These are phyloP conservation scores for Notothenia rossii DNA, from an alignment of 2,113 vertebrate genomes.

Conservation along the genomic window DNA sequence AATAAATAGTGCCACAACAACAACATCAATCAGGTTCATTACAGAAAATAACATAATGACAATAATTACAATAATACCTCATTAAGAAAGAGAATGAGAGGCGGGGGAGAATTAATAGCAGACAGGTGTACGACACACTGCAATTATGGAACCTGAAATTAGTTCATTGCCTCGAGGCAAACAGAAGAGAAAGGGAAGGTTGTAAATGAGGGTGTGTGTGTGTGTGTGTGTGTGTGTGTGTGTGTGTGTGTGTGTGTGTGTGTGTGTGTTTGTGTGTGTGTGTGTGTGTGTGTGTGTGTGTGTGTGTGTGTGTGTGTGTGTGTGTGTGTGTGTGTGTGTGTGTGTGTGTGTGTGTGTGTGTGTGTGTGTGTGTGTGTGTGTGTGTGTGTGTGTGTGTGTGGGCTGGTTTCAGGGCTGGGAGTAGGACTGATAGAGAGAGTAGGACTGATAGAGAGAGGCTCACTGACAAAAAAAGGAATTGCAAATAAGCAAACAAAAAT, in stretches of 20 bases:
- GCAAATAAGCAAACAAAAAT: slow-evolving; percentile 98
- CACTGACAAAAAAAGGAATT: slow-evolving; percentile 87
- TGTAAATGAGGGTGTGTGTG: slow-evolving; percentile 49
- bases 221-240: slow-evolving; percentile 36
- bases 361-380: slow-evolving; percentile 38
- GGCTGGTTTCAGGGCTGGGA: slow-evolving; percentile 55
- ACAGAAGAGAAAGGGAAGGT: slow-evolving; percentile 72
- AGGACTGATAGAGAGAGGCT: slow-evolving; percentile 61
- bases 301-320: slow-evolving; percentile 36
- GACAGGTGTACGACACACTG: slow-evolving; percentile 99
- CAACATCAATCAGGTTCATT: slow-evolving; percentile 86
- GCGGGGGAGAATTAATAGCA: slow-evolving; percentile 91
- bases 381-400: slow-evolving; percentile 21
- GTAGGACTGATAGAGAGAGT: slow-evolving; percentile 62
- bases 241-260: slow-evolving; percentile 23
- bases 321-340: slow-evolving; percentile 42
- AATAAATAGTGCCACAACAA: slow-evolving; percentile 81
- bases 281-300: slow-evolving; percentile 40
- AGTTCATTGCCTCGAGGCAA: slow-evolving; percentile 95
- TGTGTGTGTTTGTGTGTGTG: slow-evolving; percentile 11
- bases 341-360: slow-evolving; percentile 35
- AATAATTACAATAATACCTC: slow-evolving; percentile 89
- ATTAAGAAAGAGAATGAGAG: slow-evolving; percentile 88
- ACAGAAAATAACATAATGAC: slow-evolving; percentile 85
- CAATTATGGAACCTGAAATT: slow-evolving; percentile 99